These are phyloP conservation scores for Tuta absoluta DNA, from an alignment of 2,888 invertebrate genomes.

Conservation along the genomic window DNA sequence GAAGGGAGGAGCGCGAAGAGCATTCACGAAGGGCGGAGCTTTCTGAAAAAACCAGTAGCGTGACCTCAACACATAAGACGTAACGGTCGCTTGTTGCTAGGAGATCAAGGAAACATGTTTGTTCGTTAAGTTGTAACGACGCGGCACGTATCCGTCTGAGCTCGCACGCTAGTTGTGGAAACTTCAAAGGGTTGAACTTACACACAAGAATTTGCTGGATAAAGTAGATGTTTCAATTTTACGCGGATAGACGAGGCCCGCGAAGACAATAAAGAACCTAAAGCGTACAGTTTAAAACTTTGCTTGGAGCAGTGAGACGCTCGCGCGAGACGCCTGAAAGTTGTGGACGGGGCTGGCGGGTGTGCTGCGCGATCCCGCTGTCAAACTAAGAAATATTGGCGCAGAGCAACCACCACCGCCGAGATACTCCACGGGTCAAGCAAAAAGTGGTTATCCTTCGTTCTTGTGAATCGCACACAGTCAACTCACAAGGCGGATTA, in stretches of 20 bases:
- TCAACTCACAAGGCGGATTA: background rate
- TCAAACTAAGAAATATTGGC: conserved; percentile 76
- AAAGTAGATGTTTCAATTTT: conserved; percentile 64
- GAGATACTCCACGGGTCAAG: conserved; percentile 44
- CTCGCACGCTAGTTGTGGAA: conserved; percentile 44
- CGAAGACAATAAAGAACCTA: conserved; percentile 75
- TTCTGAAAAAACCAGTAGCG: conserved; percentile 69
- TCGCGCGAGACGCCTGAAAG: conserved; percentile 63
- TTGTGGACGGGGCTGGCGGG: conserved; percentile 65
- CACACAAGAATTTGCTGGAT: conserved; percentile 53
- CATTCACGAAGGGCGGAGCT: conserved; percentile 69
- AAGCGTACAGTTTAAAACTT: conserved; percentile 76
- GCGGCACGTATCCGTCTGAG: conserved; percentile 38
- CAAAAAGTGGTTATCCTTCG: conserved; percentile 49
- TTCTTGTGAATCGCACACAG: conserved; percentile 24
- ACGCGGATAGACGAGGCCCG: conserved; percentile 59
- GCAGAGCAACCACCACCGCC: conserved; percentile 44
- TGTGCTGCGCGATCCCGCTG: conserved; percentile 57
- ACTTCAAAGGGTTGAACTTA: conserved; percentile 54
- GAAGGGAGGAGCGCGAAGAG: conserved; percentile 75
- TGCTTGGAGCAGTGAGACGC: conserved; percentile 62
- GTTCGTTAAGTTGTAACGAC: conserved; percentile 52
- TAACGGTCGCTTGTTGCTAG: conserved; percentile 71
- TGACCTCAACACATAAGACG: conserved; percentile 64
- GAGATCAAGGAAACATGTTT: conserved; percentile 62